Percentiles rank a stretch among this genome's conserved stretches.
These are phyloP conservation scores for Cataglyphis cursor DNA, from an alignment of 2,888 invertebrate genomes.

Conservation along the genomic window DNA sequence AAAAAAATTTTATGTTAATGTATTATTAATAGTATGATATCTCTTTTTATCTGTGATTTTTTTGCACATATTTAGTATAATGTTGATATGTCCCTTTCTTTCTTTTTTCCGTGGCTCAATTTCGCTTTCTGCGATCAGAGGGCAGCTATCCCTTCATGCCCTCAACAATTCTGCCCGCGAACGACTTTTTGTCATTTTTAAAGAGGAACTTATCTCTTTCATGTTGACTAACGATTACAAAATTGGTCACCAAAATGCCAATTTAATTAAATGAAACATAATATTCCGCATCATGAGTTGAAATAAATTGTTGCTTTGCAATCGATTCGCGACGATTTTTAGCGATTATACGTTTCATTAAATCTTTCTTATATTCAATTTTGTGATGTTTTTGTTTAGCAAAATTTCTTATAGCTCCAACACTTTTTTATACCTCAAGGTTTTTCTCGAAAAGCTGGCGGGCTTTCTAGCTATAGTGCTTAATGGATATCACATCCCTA, in stretches of 20 bases:
- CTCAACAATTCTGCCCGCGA: background rate
- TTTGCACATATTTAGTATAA: background rate
- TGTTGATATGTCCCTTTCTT: background rate
- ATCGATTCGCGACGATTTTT: background rate
- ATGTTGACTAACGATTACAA: slow-evolving; percentile 40
- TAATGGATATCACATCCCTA: slow-evolving; percentile 24
- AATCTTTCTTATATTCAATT: background rate
- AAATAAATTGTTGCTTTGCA: background rate
- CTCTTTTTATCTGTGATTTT: background rate
- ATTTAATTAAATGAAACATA: slow-evolving; percentile 42
- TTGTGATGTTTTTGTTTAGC: background rate
- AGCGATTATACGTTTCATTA: background rate
- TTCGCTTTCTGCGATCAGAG: slow-evolving; percentile 7
- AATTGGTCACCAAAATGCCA: slow-evolving; percentile 16
- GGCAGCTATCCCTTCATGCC: background rate
- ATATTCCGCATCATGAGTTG: slow-evolving; percentile 7
- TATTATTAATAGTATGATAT: background rate
- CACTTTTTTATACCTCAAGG: background rate
- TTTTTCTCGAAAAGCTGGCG: background rate
- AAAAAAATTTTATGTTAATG: background rate
- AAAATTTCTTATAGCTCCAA: background rate
- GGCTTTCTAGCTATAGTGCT: slow-evolving; percentile 7
- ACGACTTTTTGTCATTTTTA: slow-evolving; percentile 28
- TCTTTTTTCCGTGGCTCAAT: background rate
- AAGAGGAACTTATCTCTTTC: slow-evolving; percentile 36